Evolutionary conservation across 2,888 invertebrate genomes (phyloP), one percentile per base, ranked within the genome.

Genomic region (Leptopilina myrica): DNA sequence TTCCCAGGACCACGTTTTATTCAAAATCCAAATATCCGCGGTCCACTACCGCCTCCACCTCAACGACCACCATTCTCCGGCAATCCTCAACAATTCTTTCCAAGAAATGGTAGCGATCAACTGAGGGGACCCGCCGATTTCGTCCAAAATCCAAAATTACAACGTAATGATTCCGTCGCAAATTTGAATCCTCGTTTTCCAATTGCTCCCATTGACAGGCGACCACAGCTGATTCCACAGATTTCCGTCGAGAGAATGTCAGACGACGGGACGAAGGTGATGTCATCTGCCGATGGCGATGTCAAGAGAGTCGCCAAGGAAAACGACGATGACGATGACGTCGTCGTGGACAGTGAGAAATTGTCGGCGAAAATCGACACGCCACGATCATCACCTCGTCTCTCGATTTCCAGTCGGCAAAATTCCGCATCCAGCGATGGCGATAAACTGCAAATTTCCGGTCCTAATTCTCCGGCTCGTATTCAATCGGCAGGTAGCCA

Each of bases 211-310:
- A 79, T 81, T 59, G 85, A 82, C 14, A 79, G 76, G 64, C 82
- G 83, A 66, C 77, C 81, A n/a, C 81, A 79, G 5, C 9, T 80
- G 20, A 78, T 82, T 43, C 85, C 85, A 26, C 85, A 86, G 4
- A 84, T 85, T 62, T 79, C 85, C 8, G 62, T 81, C 75, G 86
- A 81, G 40, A 87, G 79, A 40, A 90, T 90, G 90, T 84, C 87
- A 7, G 86, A 87, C 43, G 84, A 84, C n/a, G 83, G 84, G 9
- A 77, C 64, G 14, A 73, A 33, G 56, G 83, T 84, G 9, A 77
- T 62, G 14, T 56, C 11, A 56, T 49, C 26, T 1, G 73, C 8
- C 62, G 40, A 26, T 26, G 49, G 56, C 73, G 64, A 8, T 43
- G 56, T 49, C 11, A 53, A 56, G n/a, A 56, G 9, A 12, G 1